Conservation (phyloP, 1,140 invertebrate species). For the Zophobas morio region DNA sequence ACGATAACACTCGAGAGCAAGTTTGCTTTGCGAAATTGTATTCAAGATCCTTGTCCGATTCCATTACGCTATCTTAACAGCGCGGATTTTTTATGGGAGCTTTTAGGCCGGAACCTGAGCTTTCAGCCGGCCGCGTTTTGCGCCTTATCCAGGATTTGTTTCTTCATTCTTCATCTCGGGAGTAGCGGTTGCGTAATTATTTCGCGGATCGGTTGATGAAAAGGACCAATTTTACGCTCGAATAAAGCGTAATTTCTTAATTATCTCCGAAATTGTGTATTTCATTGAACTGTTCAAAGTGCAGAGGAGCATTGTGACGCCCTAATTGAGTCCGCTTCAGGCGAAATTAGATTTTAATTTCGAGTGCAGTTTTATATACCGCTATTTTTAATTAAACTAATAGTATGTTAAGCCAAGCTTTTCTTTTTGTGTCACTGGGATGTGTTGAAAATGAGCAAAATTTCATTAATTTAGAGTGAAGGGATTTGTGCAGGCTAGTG, state of each 20-base stretch:
- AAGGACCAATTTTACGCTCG: neutral
- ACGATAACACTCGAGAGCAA: constrained; percentile 2
- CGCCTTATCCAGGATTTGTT: constrained; percentile 25
- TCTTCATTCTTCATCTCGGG: neutral
- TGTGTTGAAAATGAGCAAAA: neutral
- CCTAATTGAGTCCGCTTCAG: constrained; percentile 22
- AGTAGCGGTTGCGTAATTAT: constrained; percentile 3
- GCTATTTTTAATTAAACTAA: constrained; percentile 34
- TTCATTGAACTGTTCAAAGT: constrained; percentile 17
- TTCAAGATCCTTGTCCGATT: constrained; percentile 26
- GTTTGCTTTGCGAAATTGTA: constrained; percentile 21
- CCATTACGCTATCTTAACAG: constrained; percentile 30
- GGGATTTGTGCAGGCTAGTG: too few relatives aligned
- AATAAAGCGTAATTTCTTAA: constrained; percentile 23
- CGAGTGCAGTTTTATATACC: constrained; percentile 13
- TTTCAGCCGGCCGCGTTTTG: neutral
- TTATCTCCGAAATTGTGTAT: constrained; percentile 24
- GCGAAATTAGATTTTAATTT: constrained; percentile 38
- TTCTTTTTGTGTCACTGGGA: constrained; percentile 4
- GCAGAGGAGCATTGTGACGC: neutral
- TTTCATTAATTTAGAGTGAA: neutral
- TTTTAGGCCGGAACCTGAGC: constrained; percentile 11
- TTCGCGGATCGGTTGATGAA: neutral
- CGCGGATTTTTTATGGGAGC: constrained; percentile 35
- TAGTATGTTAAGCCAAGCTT: constrained; percentile 14